Evolutionary conservation across 2,113 vertebrate genomes (phyloP).

Genomic region (Nycticorax nycticorax): DNA sequence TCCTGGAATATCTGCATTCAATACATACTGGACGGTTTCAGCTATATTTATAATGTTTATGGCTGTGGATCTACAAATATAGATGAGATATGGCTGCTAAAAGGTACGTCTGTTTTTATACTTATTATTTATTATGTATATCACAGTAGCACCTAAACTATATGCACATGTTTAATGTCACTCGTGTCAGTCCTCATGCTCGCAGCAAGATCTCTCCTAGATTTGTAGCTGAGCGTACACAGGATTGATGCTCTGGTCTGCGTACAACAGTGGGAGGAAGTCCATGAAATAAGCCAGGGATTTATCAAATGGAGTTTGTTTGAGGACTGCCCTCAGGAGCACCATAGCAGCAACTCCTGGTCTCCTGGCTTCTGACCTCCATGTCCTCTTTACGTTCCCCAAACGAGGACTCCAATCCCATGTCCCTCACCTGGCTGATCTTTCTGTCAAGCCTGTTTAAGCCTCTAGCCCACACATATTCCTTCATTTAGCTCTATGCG

Average conservation of each 20-base stretch:
- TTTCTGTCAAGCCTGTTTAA: background rate
- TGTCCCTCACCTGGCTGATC: background rate
- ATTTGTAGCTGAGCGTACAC: background rate
- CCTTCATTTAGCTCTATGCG: background rate
- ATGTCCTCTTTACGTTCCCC: background rate
- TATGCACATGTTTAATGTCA: background rate
- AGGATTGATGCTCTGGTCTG: background rate
- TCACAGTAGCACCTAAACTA: background rate
- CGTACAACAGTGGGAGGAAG: background rate
- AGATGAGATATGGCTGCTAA: background rate
- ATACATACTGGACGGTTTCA: background rate
- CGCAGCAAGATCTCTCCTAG: background rate
- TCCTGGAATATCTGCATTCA: conserved; percentile 38
- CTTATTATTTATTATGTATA: background rate
- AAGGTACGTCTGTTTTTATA: background rate
- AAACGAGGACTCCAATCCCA: background rate
- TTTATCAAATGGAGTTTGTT: background rate
- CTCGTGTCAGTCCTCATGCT: background rate
- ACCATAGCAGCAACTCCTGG: background rate
- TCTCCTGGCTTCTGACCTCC: background rate
- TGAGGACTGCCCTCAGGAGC: background rate
- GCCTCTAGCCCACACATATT: background rate
- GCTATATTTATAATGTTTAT: background rate
- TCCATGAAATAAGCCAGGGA: background rate
- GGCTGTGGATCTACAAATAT: background rate